phyloP scores from a whole-genome alignment of 92 coral and sea anemone genomes.

The Galaxea fascicularis region DNA sequence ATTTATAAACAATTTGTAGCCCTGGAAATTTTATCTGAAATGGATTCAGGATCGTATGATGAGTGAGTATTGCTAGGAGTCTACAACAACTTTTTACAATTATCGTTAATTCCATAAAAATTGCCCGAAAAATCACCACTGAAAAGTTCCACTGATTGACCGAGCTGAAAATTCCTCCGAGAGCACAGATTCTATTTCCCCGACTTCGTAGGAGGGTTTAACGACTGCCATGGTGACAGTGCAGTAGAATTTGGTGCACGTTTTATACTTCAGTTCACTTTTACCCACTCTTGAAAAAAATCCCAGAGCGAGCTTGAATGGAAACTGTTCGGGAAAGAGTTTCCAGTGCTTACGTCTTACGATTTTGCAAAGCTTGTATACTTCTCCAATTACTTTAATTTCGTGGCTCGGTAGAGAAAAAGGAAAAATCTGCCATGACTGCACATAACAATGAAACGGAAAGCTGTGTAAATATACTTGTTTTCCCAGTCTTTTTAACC shows the following conservation, averaged over 20 bases:
- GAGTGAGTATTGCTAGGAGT: background rate
- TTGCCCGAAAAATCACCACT: background rate
- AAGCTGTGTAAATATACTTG: too few species aligned
- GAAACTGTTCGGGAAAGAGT: too few species aligned
- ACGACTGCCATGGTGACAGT: background rate
- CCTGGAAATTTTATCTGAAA: background rate
- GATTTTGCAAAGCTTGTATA: too few species aligned
- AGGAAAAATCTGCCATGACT: too few species aligned
- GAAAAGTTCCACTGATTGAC: conserved; percentile 5
- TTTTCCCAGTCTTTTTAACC: too few species aligned
- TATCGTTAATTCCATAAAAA: background rate
- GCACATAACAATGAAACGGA: too few species aligned
- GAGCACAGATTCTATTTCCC: background rate
- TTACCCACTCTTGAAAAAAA: too few species aligned
- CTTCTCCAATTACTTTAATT: too few species aligned
- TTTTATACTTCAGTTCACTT: too few species aligned
- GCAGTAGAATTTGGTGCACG: background rate
- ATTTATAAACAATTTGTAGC: background rate
- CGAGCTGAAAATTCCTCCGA: background rate
- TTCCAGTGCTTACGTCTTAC: too few species aligned
- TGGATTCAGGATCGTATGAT: background rate
- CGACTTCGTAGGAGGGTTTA: background rate
- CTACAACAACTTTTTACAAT: background rate
- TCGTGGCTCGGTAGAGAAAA: too few species aligned
- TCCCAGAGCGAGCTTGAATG: too few species aligned